phyloP scores from a whole-genome alignment of 2,797 vertebrate species.

The Macrochelys suwanniensis region DNA sequence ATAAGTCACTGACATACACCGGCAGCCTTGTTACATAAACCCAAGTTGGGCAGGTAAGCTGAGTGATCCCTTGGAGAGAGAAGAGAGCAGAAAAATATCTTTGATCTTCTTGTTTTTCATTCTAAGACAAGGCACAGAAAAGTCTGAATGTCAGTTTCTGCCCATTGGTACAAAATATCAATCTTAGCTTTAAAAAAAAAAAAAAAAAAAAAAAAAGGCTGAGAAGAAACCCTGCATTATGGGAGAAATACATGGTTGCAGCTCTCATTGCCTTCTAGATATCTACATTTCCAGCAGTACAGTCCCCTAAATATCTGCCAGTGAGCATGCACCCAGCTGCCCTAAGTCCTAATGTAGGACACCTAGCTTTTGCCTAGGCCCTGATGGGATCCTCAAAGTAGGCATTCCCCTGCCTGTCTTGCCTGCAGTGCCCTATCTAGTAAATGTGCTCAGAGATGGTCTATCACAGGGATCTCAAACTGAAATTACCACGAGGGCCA shows the following conservation, averaged over 20 bases:
- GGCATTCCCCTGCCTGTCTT: neutral
- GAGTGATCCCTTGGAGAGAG: slow-evolving; percentile 3
- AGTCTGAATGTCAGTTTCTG: neutral
- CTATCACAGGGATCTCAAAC: no score
- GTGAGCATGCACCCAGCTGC: neutral
- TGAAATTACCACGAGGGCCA: no score
- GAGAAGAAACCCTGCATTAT: neutral
- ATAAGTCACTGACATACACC: neutral
- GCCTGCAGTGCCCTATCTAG: neutral
- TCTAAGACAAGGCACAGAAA: neutral
- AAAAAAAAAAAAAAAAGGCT: neutral
- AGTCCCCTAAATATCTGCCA: neutral
- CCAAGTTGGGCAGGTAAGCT: neutral
- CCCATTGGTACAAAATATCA: neutral
- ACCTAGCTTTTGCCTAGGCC: no score
- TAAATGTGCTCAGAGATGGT: neutral
- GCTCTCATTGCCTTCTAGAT: neutral
- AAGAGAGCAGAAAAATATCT: slow-evolving; percentile 25
- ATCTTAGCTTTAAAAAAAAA: neutral
- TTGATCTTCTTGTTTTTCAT: slow-evolving; percentile 35
- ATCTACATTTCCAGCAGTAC: neutral
- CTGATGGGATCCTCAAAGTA: neutral
- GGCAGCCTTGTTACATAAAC: slow-evolving; percentile 41
- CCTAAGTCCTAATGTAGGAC: neutral
- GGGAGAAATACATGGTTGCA: neutral